Evolutionary conservation across 2,888 invertebrate species (phyloP).

Genomic region (Luffia ferchaultella): DNA sequence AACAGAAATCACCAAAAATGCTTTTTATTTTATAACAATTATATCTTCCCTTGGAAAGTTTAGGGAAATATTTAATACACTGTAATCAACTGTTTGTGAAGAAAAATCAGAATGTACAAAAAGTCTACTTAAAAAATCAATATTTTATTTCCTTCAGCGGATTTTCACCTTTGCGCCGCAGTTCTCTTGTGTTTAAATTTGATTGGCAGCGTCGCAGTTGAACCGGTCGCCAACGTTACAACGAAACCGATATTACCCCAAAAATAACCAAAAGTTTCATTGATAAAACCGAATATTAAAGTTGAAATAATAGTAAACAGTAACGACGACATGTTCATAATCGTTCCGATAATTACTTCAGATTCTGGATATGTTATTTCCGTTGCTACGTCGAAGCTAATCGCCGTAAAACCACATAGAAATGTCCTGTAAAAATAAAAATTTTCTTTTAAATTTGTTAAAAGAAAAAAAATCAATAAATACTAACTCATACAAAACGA

Average conservation of each 20-base stretch:
- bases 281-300: conserved; percentile 25
- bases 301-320: conserved; percentile 25
- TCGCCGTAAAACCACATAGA: conserved; percentile 76
- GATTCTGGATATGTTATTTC: conserved; percentile 78
- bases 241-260: conserved; percentile 31
- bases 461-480: no score
- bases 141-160: conserved; percentile 5
- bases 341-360: conserved; percentile 73
- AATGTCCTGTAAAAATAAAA: conserved; percentile 71
- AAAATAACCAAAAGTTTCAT: conserved; percentile 28
- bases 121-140: neutral
- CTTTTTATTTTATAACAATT: no score
- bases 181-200: conserved; percentile 15
- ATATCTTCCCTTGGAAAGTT: no score
- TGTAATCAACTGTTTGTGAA: no score
- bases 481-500: neutral
- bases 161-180: conserved; percentile 11
- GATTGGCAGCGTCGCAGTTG: conserved; percentile 15
- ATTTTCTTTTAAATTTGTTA: no score
- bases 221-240: conserved; percentile 23
- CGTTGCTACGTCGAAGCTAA: conserved; percentile 78
- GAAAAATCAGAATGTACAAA: neutral
- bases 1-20: no score
- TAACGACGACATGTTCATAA: conserved; percentile 39
- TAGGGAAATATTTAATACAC: no score